These are phyloP conservation scores for Nymphalis urticae DNA, from an alignment of 2,888 invertebrate genomes.

Conservation along the genomic window DNA sequence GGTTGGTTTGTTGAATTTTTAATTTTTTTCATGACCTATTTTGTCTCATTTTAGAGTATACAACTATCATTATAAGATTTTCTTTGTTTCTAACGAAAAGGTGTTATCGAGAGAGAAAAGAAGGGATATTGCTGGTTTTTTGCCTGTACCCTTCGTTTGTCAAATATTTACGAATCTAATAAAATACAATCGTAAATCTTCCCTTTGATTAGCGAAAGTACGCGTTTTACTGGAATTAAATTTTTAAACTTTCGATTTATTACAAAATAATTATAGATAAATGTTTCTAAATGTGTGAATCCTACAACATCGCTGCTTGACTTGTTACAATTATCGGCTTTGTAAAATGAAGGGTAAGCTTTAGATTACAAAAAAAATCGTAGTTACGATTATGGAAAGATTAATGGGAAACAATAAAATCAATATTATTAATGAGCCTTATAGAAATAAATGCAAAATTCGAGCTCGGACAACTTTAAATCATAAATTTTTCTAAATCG, in stretches of 20 bases:
- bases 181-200: not conserved
- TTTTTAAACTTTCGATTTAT: slow-evolving; percentile 6
- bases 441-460: slow-evolving; percentile 22
- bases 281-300: not conserved
- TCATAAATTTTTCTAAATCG: slow-evolving; percentile 19
- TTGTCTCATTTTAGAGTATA: too few relatives aligned
- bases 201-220: not conserved
- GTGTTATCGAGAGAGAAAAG: too few relatives aligned
- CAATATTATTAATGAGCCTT: slow-evolving; percentile 25
- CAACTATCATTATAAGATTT: too few relatives aligned
- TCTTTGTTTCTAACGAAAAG: too few relatives aligned
- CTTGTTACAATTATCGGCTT: not conserved
- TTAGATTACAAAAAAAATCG: not conserved
- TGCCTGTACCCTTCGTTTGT: not conserved
- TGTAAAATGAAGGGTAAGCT: not conserved
- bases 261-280: not conserved
- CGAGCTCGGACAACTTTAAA: slow-evolving; percentile 21
- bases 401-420: slow-evolving; percentile 23
- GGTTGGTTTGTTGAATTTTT: too few relatives aligned
- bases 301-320: not conserved
- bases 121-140: too few relatives aligned
- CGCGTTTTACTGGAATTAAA: not conserved
- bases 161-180: not conserved
- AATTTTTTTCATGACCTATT: too few relatives aligned
- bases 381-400: not conserved